phyloP scores from a whole-genome alignment of 2,888 invertebrate genomes.

The Agonopterix alstromeriana region DNA sequence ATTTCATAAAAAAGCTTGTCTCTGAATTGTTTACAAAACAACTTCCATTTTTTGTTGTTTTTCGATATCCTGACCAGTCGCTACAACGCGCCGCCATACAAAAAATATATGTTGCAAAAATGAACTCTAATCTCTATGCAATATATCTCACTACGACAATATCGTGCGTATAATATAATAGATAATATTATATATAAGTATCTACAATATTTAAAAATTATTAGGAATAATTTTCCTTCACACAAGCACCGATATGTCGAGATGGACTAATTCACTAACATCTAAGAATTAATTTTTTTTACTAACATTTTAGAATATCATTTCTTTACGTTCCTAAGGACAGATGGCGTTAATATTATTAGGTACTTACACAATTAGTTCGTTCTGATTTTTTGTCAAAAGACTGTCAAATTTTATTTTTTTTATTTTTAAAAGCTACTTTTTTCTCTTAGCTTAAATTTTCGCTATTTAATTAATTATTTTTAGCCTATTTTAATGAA shows the following conservation, averaged over 20 bases:
- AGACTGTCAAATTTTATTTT: not conserved
- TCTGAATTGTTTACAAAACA: too few relatives aligned
- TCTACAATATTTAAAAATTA: conserved; percentile 39
- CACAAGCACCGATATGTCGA: conserved; percentile 74
- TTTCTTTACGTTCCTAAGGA: conserved; percentile 53
- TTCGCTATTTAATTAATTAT: too few relatives aligned
- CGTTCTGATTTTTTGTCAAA: conserved; percentile 23
- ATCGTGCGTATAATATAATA: conserved; percentile 27
- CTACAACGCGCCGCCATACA: conserved; percentile 1
- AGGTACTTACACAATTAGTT: conserved; percentile 15
- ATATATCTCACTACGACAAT: conserved; percentile 30
- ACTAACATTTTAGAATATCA: conserved; percentile 57
- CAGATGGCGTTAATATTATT: conserved; percentile 43
- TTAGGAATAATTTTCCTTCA: conserved; percentile 56
- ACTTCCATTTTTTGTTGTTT: too few relatives aligned
- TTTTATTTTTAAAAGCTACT: too few relatives aligned
- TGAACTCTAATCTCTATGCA: conserved; percentile 16
- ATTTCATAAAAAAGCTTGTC: not conserved
- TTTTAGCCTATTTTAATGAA: too few relatives aligned
- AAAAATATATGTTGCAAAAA: conserved; percentile 16
- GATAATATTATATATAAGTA: conserved; percentile 23
- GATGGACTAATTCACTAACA: conserved; percentile 59
- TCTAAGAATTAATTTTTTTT: conserved; percentile 18
- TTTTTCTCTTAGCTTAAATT: too few relatives aligned
- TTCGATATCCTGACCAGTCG: not conserved